Evolutionary conservation across 2,113 vertebrate species (phyloP), one percentile per base, ranked within the genome.

Genomic region (Larimichthys polyactis): DNA sequence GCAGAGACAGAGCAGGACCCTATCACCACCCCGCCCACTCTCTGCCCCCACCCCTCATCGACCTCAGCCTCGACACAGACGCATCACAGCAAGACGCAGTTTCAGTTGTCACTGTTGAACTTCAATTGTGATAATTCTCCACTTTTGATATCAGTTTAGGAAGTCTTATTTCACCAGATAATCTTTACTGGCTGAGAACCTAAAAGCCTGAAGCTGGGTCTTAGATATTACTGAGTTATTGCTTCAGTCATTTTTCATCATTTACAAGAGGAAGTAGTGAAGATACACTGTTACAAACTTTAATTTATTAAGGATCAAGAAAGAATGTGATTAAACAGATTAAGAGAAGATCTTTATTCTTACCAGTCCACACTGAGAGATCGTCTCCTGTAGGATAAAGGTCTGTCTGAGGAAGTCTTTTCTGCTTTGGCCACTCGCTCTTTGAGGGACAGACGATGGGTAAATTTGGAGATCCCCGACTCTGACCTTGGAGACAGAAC

Each of bases 321-420:
- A 58, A 27, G 16, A 48, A 12, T n/a, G n/a, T 7, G 48, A 64
- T 46, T 46, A 46, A 46, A 46, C 4, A 67, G 51, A 57, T n/a
- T 22, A 19, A 49, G 43, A 72, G 11, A 44, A 3, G 27, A 12
- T 19, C 4, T 58, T 49, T 49, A 7, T 27, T 76, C 96, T 96
- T 96, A 97, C 96, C 96, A 97, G 95, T 97, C 97, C 89, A 97
- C 91, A 89, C 97, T 97, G 60, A 97, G 95, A 80, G 97, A 97
- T 84, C 97, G 94, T 93, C 96, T 95, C 90, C 96, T 94, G 93
- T 96, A 97, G 83, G 94, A 90, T 24, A 93, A 82, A 83, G 90
- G 94, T 90, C 95, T 74, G 81, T 96, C 94, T 4, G 59, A 65
- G 1, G 87, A 74, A 22, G 94, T 93, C 93, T 95, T 96, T 87